Evolutionary conservation across 2,888 invertebrate genomes (phyloP), one percentile per base, ranked within the genome.

Genomic region (Melanchra persicariae): DNA sequence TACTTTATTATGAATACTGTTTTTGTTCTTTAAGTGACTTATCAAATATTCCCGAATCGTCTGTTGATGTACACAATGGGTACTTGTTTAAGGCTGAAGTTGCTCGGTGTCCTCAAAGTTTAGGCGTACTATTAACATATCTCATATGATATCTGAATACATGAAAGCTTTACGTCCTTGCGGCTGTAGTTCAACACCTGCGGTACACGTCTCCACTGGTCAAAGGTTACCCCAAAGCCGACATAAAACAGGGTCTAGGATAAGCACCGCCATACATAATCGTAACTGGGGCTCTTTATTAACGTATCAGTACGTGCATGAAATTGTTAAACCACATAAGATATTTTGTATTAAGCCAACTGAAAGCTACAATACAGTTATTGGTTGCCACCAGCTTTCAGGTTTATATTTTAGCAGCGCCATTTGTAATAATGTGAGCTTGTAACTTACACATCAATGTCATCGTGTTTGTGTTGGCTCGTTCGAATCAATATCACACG

Each of bases 141-240:
- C 65, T 83, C 64, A 76, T 82, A 77, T 69, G 70, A 84, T 83
- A 83, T 82, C 71, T 82, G 74, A 82, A 82, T 82, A 82, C 62
- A 68, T 73, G 79, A 76, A 76, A 82, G 82, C 61, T 70, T 83
- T 76, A 74, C 45, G 70, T 73, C 71, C 85, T 68, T 70, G 65
- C 19, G 76, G 64, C 54, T 73, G 79, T 83, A 82, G 85, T 81
- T 77, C 74, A 84, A 74, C 82, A 83, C 82, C 85, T 83, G 82
- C 26, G 85, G 67, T 76, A 70, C 73, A 65, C 64, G 71, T 71
- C 71, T 82, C 59, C 51, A 55, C 73, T 67, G 82, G 82, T 82
- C 73, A 82, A 70, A 76, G 76, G 82, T 84, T 79, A 76, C 82
- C 73, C 34, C 52, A 70, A 74, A 75, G 68, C 63, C 66, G 64